Percentiles rank a stretch among this genome's conserved stretches.
Conservation (phyloP, 1,140 invertebrate genomes). For the Bacillus rossius region DNA sequence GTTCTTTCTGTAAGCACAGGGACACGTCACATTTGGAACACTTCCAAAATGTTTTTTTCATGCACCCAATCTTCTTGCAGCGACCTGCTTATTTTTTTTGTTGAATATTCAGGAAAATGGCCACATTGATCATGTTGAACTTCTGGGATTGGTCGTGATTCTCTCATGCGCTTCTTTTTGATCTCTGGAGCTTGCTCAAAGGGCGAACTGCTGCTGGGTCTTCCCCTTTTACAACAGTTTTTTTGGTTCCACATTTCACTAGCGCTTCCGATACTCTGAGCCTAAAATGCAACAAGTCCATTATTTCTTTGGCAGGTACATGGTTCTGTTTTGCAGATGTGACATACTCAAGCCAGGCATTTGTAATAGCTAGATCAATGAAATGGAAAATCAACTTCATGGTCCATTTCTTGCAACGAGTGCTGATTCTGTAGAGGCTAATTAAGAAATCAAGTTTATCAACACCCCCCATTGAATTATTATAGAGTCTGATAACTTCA, state of each 20-base stretch:
- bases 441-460: conserved; percentile 34
- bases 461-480: conserved; percentile 39
- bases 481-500: conserved; percentile 10
- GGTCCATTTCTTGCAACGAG: conserved; percentile 34
- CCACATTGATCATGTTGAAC: conserved; percentile 8
- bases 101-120: conserved; percentile 9
- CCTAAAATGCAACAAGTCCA: conserved; percentile 1
- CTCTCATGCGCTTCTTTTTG: not conserved
- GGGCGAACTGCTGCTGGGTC: conserved; percentile 5
- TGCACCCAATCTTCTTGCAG: conserved; percentile 11
- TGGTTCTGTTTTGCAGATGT: conserved; percentile 4
- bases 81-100: conserved; percentile 8
- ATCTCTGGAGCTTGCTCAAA: not conserved
- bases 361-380: conserved; percentile 26
- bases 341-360: conserved; percentile 32
- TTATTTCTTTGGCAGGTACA: not conserved
- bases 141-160: conserved; percentile 3
- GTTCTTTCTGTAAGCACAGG: conserved; percentile 10
- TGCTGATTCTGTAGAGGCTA: conserved; percentile 25
- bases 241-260: not conserved
- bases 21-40: conserved; percentile 15
- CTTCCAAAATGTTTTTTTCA: conserved; percentile 5
- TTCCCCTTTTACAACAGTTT: conserved; percentile 9
- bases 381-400: conserved; percentile 24
- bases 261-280: conserved; percentile 6